These are phyloP conservation scores for Vicugna pacos DNA, from an alignment of 2,113 vertebrate genomes.

Conservation along the genomic window DNA sequence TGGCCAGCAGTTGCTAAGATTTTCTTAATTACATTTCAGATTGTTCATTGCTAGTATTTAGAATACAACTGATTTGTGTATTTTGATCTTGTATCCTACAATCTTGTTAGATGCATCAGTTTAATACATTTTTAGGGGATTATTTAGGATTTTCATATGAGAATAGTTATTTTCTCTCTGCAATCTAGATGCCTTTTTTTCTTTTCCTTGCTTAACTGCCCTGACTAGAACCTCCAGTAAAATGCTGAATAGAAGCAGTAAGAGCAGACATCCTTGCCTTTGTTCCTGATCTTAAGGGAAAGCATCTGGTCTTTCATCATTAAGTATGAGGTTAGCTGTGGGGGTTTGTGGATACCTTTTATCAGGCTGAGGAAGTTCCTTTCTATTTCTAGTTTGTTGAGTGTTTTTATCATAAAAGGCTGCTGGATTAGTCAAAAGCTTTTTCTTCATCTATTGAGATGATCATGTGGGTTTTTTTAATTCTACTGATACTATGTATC, in stretches of 20 bases:
- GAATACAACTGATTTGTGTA: not conserved
- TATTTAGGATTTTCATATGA: not conserved
- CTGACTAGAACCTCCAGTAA: not conserved
- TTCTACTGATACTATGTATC: not conserved
- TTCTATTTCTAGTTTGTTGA: not conserved
- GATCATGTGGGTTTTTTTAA: not conserved
- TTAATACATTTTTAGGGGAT: not conserved
- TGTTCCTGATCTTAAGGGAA: not conserved
- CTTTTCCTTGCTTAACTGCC: not conserved
- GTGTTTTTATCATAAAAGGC: not conserved
- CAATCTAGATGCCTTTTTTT: not conserved
- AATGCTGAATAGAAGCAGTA: not conserved
- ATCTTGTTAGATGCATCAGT: not conserved
- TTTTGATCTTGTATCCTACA: not conserved
- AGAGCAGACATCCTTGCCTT: not conserved
- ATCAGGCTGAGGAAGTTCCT: too few relatives aligned
- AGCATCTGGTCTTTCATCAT: not conserved
- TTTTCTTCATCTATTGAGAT: not conserved
- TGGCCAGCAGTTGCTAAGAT: not conserved
- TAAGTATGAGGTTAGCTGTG: not conserved
- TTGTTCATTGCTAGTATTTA: not conserved
- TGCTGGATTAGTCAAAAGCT: not conserved
- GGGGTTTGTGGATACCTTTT: not conserved
- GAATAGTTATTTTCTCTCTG: not conserved
- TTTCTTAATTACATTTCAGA: constrained; percentile 23